Percentiles rank a stretch among this genome's conserved stretches.
These are phyloP conservation scores for Lanius ludovicianus DNA, from an alignment of 2,113 vertebrate species.

Conservation along the genomic window DNA sequence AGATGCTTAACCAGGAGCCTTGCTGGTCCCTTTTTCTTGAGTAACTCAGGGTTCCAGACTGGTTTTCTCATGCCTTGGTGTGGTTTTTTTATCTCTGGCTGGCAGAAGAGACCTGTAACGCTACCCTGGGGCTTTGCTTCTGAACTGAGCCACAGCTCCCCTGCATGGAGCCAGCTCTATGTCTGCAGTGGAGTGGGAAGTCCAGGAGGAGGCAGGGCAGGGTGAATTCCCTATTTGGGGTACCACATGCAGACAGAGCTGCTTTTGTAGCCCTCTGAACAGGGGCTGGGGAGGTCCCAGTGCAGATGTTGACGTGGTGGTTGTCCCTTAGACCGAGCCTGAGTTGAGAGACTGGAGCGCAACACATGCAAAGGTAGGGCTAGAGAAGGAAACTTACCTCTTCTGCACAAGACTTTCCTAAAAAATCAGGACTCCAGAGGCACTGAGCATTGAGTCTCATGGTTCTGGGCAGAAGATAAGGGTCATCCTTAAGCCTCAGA, in stretches of 20 bases:
- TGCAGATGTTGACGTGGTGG: neutral
- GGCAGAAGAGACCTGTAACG: neutral
- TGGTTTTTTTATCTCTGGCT: neutral
- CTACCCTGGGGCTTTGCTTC: neutral
- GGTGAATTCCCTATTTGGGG: neutral
- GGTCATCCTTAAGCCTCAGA: neutral
- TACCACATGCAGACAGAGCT: neutral
- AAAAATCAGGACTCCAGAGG: neutral
- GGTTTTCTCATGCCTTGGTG: neutral
- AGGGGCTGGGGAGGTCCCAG: neutral
- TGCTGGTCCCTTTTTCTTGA: neutral
- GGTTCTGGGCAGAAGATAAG: neutral
- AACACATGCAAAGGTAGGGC: fast-evolving
- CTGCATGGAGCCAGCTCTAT: neutral
- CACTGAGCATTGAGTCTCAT: neutral
- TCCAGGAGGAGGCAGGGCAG: neutral
- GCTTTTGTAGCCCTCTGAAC: neutral
- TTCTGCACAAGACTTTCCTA: neutral
- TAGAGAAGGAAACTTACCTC: neutral
- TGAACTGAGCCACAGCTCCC: neutral
- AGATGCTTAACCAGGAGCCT: neutral
- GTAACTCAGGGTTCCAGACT: neutral
- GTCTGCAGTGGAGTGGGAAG: neutral
- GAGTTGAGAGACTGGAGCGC: neutral
- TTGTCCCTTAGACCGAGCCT: neutral